Conservation (phyloP, 2,113 vertebrate species). For the Bettongia penicillata region DNA sequence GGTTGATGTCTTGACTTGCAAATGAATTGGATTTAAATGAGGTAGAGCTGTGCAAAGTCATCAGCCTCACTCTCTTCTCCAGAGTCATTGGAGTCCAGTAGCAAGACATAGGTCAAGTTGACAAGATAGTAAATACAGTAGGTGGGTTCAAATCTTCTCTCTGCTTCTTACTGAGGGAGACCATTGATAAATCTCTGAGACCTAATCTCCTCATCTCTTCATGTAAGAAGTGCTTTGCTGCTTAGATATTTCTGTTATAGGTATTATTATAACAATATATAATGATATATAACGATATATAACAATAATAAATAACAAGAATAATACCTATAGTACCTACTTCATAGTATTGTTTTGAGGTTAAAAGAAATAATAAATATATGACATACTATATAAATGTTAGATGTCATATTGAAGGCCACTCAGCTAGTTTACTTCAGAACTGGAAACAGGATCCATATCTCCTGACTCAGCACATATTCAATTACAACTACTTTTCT, state of each 20-base stretch:
- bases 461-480: neutral
- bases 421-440: no score
- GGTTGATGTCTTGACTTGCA: no score
- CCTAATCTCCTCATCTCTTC: neutral
- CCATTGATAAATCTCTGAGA: neutral
- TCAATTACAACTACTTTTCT: neutral
- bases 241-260: no score
- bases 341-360: neutral
- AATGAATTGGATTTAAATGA: no score
- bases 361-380: neutral
- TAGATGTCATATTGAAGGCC: neutral
- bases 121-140: neutral
- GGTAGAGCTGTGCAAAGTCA: neutral
- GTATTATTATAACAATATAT: no score
- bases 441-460: neutral
- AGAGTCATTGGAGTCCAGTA: neutral
- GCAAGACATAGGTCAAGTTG: neutral
- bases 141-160: neutral
- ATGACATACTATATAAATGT: neutral
- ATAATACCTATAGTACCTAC: neutral
- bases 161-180: neutral
- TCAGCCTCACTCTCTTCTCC: neutral
- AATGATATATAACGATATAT: no score
- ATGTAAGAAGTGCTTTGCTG: no score
- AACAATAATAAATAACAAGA: neutral